These are phyloP conservation scores for Euglossa dilemma DNA, from an alignment of 1,140 invertebrate species.

Conservation along the genomic window DNA sequence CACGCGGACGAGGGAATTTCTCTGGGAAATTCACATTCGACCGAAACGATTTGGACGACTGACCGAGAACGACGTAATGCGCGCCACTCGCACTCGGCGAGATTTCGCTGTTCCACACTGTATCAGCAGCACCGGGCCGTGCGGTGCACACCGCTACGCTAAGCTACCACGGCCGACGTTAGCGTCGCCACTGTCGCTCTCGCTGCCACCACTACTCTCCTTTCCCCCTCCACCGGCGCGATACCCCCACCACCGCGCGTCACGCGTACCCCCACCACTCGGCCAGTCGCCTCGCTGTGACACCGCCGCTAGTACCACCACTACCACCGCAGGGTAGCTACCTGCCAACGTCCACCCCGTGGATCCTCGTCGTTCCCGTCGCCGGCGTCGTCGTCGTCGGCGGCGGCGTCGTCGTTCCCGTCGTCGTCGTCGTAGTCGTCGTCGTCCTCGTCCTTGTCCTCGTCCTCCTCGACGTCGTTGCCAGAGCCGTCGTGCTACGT, in stretches of 20 bases:
- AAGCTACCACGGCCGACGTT: conserved; percentile 56
- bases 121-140: conserved; percentile 63
- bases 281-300: background rate
- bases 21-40: conserved; percentile 22
- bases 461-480: conserved; percentile 63
- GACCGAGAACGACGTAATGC: conserved; percentile 48
- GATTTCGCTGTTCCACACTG: conserved; percentile 62
- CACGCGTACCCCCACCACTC: background rate
- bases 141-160: conserved; percentile 55
- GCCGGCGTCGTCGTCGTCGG: background rate
- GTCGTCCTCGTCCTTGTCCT: background rate
- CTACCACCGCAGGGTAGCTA: background rate
- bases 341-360: conserved; percentile 35
- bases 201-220: conserved; percentile 29
- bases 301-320: conserved; percentile 16
- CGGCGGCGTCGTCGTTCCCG: background rate
- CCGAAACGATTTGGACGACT: conserved; percentile 23
- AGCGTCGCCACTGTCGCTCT: conserved; percentile 58
- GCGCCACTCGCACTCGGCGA: conserved; percentile 64
- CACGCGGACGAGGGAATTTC: background rate
- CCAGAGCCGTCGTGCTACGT: conserved; percentile 72
- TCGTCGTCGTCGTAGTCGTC: background rate
- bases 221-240: conserved; percentile 21
- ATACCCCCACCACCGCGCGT: background rate
- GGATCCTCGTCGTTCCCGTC: background rate